Base-by-base conservation (phyloP, 2,797 vertebrate genomes). In the Peromyscus aztecus region DNA sequence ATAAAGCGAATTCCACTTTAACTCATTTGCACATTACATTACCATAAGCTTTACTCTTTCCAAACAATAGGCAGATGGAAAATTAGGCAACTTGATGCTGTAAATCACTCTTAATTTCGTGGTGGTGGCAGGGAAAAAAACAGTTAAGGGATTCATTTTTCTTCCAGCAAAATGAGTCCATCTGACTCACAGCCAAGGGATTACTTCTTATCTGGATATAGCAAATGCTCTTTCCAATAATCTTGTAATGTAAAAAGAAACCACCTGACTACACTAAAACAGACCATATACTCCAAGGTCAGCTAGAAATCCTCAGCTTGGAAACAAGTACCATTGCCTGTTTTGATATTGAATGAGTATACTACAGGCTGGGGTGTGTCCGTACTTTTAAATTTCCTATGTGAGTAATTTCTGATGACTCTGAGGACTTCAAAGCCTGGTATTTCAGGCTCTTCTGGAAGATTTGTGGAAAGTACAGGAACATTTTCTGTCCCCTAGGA, bases 191-290 rank as follows among this genome's bases (percentile, higher is more conserved):
- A 96, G 98, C 98, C 98, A 98, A 97, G 93, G 93, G 97, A 98
- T 98, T 98, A 98, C 97, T 99, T 98, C 96, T 98, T 98, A 98
- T 98, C 98, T 98, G 96, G 95, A 97, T 97, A 65, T 77, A 98
- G 90, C 75, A 97, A 98, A 14, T 0, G 0, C 57, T 98, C 69
- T 97, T 98, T 98, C 92, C 97, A 95, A 84, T 40, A 91, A 27
- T 29, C 90, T 95, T 95, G 24, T 76, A 55, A 73, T 94, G 80
- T 78, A 95, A 93, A 93, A 88, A 97, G 59, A 95, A 97, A 93
- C 81, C 2, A 0, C 46, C n/a, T 81, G 94, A 95, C 23, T 88
- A 55, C 61, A 43, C 69, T 97, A 57, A 97, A 75, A 57, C 1
- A 0, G 89, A 71, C 19, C 69, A 55, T 91, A 3, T 0, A 0